These are phyloP conservation scores for Tursiops truncatus DNA, from an alignment of 2,113 vertebrate species.

Conservation along the genomic window DNA sequence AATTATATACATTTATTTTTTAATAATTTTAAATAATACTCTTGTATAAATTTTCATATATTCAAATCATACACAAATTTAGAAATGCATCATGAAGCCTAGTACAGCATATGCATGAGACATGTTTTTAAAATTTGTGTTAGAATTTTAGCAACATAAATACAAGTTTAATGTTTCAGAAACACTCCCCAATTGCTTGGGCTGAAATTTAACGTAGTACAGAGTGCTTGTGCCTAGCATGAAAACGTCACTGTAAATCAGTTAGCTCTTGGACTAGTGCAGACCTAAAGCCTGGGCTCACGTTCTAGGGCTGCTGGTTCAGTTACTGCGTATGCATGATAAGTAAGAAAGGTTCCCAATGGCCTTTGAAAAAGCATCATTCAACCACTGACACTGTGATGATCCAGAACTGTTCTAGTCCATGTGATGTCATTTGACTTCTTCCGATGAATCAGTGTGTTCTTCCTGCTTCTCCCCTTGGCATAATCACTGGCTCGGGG, in stretches of 20 bases:
- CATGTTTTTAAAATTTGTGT: conserved; percentile 65
- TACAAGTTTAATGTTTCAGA: conserved; percentile 74
- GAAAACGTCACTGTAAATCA: conserved; percentile 60
- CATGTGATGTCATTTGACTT: neutral
- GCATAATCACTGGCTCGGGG: neutral
- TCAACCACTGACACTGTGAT: neutral
- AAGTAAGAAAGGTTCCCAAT: neutral
- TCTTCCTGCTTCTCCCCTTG: neutral
- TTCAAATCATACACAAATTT: conserved; percentile 86
- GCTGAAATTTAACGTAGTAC: conserved; percentile 60
- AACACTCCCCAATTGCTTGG: conserved; percentile 79
- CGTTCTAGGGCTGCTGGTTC: conserved; percentile 49
- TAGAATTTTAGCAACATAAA: conserved; percentile 80
- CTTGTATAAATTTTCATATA: conserved; percentile 90
- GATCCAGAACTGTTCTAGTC: neutral
- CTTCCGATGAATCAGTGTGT: neutral
- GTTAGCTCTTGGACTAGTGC: conserved; percentile 42
- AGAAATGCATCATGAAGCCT: conserved; percentile 85
- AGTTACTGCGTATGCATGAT: neutral
- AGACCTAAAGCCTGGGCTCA: conserved; percentile 45
- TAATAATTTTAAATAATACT: conserved; percentile 90
- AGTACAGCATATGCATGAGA: conserved; percentile 77
- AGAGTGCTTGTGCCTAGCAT: conserved; percentile 73
- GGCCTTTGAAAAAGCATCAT: conserved; percentile 46
- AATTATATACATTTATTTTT: conserved; percentile 91